Evolutionary conservation across 2,113 vertebrate genomes (phyloP).

Genomic region (Cyprinodon tularosa): DNA sequence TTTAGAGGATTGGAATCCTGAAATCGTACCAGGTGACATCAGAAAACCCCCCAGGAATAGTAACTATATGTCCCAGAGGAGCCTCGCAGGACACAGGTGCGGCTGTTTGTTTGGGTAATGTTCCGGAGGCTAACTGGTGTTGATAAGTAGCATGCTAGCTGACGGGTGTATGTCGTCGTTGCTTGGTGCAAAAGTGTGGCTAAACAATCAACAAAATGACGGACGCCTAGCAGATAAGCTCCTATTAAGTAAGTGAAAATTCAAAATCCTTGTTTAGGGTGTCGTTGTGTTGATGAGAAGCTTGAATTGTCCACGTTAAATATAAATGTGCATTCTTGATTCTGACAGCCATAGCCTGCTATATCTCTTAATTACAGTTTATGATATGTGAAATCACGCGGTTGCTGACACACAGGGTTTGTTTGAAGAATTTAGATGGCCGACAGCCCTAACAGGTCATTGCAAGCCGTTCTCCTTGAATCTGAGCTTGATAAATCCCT

Average conservation of each 20-base stretch:
- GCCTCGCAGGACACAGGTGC: not conserved
- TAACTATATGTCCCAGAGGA: not conserved
- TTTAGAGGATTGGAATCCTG: constrained; percentile 4
- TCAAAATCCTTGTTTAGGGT: not conserved
- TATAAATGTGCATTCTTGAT: not conserved
- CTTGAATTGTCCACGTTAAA: not conserved
- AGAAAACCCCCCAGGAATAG: not conserved
- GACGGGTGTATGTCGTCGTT: constrained; percentile 70
- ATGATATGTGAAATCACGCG: constrained; percentile 7
- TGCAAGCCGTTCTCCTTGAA: not conserved
- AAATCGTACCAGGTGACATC: not conserved
- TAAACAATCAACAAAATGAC: constrained; percentile 67
- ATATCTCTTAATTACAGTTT: not conserved
- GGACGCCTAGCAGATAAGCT: constrained; percentile 7
- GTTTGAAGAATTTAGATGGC: constrained; percentile 18
- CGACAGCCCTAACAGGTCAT: not conserved
- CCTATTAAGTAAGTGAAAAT: not conserved
- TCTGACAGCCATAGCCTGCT: not conserved
- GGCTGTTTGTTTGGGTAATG: constrained; percentile 36
- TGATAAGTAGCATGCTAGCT: constrained; percentile 50
- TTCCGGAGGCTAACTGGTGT: constrained; percentile 34
- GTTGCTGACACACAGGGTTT: constrained; percentile 54
- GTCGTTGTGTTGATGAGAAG: not conserved
- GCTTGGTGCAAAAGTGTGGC: constrained; percentile 54
- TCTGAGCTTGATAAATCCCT: not conserved